Evolutionary conservation across 2,797 vertebrate genomes (phyloP).

Genomic region (Sorex maritimensis): DNA sequence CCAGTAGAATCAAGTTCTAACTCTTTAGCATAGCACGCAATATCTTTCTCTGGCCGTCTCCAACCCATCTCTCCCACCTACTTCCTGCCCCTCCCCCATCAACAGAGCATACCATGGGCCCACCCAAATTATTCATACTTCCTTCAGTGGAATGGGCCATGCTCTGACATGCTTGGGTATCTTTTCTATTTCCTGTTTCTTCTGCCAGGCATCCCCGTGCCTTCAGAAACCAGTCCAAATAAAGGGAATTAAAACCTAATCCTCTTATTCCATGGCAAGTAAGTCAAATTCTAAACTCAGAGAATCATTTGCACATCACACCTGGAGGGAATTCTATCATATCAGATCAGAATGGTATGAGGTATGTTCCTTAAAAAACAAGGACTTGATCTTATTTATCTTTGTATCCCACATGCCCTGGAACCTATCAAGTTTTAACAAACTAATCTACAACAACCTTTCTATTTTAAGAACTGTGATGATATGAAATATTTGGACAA

Average conservation of each 20-base stretch:
- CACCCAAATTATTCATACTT: conserved; percentile 77
- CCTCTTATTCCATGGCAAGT: not conserved
- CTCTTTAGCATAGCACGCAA: conserved; percentile 33
- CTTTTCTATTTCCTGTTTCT: conserved; percentile 72
- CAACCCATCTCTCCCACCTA: conserved; percentile 74
- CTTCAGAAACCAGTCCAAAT: conserved; percentile 34
- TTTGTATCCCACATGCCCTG: not conserved
- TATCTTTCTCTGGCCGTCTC: conserved; percentile 45
- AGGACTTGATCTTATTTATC: not conserved
- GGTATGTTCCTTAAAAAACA: not conserved
- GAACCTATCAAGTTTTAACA: not conserved
- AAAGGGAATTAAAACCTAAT: conserved; percentile 23
- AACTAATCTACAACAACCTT: conserved; percentile 7
- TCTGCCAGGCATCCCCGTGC: not conserved
- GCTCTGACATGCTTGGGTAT: not conserved
- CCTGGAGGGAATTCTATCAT: not conserved
- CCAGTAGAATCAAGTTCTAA: not conserved
- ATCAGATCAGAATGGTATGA: not conserved
- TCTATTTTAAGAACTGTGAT: conserved; percentile 8
- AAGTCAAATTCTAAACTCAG: not conserved
- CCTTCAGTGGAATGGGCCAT: not conserved
- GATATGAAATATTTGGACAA: conserved; percentile 43
- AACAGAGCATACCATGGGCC: not conserved
- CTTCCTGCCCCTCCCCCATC: conserved; percentile 65
- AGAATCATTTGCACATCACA: not conserved